phyloP scores from a whole-genome alignment of 2,888 invertebrate genomes.

The Machimus atricapillus region DNA sequence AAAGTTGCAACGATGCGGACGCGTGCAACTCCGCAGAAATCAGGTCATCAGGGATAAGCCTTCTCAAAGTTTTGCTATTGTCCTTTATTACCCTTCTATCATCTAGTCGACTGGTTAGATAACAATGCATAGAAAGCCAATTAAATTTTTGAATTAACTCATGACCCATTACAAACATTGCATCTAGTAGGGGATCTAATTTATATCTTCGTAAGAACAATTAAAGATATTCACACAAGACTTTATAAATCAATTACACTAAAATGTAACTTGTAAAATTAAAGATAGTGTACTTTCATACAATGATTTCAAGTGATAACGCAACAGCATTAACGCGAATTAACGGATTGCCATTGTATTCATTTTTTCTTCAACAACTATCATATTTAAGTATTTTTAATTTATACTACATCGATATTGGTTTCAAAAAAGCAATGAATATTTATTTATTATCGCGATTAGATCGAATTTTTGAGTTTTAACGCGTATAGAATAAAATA shows the following conservation, averaged over 20 bases:
- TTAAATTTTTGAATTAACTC: background rate
- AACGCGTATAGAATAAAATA: background rate
- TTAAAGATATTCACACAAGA: conserved; percentile 5
- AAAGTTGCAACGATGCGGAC: conserved; percentile 91
- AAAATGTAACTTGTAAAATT: background rate
- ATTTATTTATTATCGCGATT: background rate
- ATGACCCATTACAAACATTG: background rate
- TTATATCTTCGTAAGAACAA: conserved; percentile 10
- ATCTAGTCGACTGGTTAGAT: conserved; percentile 27
- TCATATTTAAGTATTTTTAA: background rate
- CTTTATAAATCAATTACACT: conserved; percentile 12
- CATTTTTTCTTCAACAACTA: background rate
- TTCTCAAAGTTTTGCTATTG: background rate
- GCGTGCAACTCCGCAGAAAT: conserved; percentile 75
- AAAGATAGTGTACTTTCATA: background rate
- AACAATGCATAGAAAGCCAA: conserved; percentile 25
- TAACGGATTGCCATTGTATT: background rate
- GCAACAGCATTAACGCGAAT: background rate
- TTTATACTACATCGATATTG: background rate
- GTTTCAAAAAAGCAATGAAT: background rate
- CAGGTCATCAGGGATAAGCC: conserved; percentile 13
- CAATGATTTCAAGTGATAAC: background rate
- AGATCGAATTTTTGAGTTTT: background rate
- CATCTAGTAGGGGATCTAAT: background rate
- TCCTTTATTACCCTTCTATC: background rate